phyloP scores from a whole-genome alignment of 2,888 invertebrate species.

The Perizoma flavofasciatum region DNA sequence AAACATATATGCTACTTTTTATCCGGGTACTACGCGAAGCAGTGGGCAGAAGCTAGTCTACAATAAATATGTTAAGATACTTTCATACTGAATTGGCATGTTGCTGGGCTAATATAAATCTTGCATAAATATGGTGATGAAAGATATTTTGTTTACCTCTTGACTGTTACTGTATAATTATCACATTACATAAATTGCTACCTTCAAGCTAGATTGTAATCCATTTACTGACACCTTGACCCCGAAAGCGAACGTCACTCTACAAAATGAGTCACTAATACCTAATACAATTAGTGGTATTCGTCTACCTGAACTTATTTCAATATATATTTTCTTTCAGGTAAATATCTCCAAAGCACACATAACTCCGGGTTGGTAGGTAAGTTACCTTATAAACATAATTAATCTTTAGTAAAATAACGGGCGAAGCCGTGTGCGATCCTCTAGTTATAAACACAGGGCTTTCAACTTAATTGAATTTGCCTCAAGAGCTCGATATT shows the following conservation, averaged over 20 bases:
- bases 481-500: constrained; percentile 29
- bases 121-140: constrained; percentile 1
- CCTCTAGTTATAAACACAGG: constrained; percentile 13
- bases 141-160: constrained; percentile 12
- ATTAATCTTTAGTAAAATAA: constrained; percentile 5
- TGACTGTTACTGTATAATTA: constrained; percentile 13
- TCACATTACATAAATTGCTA: constrained; percentile 24
- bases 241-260: constrained; percentile 20
- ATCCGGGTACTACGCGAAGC: no score
- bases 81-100: no score
- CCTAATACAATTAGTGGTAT: constrained; percentile 33
- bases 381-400: constrained; percentile 1
- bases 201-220: constrained; percentile 22
- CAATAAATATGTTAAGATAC: no score
- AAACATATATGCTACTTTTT: no score
- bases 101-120: no score
- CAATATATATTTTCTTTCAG: constrained; percentile 59
- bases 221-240: constrained; percentile 29
- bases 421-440: constrained; percentile 6
- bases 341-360: constrained; percentile 55
- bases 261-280: constrained; percentile 23
- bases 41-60: no score
- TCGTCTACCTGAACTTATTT: constrained; percentile 42
- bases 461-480: constrained; percentile 36
- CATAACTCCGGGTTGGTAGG: constrained; percentile 25